Conservation (phyloP, 2,888 invertebrate species). For the Dione vanillae region DNA sequence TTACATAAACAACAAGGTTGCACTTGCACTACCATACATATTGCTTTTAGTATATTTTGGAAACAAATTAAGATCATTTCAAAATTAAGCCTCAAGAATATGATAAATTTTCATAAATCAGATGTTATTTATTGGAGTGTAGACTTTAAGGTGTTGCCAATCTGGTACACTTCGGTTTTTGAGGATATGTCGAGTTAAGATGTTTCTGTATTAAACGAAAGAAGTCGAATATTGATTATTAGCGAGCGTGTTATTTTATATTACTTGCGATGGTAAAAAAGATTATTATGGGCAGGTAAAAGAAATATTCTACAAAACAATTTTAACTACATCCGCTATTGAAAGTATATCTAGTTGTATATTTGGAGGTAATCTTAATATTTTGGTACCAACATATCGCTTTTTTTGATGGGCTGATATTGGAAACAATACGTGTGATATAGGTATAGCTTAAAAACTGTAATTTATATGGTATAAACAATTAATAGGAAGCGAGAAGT, state of each 20-base stretch:
- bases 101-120: constrained; percentile 84
- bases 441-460: background rate
- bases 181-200: constrained; percentile 64
- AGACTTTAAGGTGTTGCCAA: constrained; percentile 80
- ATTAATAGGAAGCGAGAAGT: constrained; percentile 11
- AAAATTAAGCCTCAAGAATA: constrained; percentile 83
- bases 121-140: constrained; percentile 81
- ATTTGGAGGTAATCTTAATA: background rate
- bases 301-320: constrained; percentile 38
- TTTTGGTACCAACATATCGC: background rate
- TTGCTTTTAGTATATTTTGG: constrained; percentile 57
- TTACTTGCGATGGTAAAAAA: constrained; percentile 45
- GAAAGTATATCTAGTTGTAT: background rate
- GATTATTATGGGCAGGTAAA: constrained; percentile 43
- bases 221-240: constrained; percentile 57
- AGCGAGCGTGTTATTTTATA: constrained; percentile 44
- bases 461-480: background rate
- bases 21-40: constrained; percentile 59
- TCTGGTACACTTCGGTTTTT: constrained; percentile 76
- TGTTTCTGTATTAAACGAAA: constrained; percentile 61
- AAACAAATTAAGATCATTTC: constrained; percentile 68
- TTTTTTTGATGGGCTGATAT: background rate
- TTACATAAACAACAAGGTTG: constrained; percentile 61
- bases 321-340: constrained; percentile 23
- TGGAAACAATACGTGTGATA: background rate